Percentiles rank a stretch among this genome's conserved stretches.
Evolutionary conservation across 2,888 invertebrate species (phyloP).

Genomic region (Cheilosia variabilis): DNA sequence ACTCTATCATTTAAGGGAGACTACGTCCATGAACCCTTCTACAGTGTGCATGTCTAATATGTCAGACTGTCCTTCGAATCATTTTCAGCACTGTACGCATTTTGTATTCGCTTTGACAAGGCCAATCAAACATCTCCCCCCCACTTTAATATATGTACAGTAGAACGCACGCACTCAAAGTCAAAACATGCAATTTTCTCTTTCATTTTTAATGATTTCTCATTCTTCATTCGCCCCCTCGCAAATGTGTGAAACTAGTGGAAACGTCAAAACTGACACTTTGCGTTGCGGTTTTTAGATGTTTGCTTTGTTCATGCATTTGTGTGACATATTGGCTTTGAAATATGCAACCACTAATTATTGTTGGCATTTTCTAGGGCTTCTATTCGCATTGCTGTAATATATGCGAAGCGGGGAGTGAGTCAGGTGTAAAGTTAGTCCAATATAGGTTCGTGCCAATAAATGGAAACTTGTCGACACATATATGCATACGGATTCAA

Average conservation of each 20-base stretch:
- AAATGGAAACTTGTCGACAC: conserved; percentile 8
- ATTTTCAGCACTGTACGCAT: conserved; percentile 41
- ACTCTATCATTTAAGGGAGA: conserved; percentile 1
- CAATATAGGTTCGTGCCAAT: conserved; percentile 27
- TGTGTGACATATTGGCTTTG: conserved; percentile 65
- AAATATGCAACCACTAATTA: conserved; percentile 62
- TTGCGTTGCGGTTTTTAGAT: conserved; percentile 51
- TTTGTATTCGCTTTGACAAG: conserved; percentile 28
- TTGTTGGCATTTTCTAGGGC: conserved; percentile 69
- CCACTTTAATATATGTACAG: neutral
- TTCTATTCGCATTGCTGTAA: conserved; percentile 31
- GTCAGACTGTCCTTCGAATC: conserved; percentile 46
- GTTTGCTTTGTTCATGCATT: conserved; percentile 26
- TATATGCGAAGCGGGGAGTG: neutral
- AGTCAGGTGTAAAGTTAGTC: conserved; percentile 1
- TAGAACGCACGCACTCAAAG: conserved; percentile 37
- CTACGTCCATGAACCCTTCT: conserved; percentile 26
- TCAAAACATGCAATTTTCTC: conserved; percentile 52
- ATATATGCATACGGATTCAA: conserved; percentile 26
- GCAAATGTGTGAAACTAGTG: conserved; percentile 22
- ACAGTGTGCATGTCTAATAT: conserved; percentile 3
- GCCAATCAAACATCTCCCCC: conserved; percentile 17
- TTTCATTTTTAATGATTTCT: conserved; percentile 9
- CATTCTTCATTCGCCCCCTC: conserved; percentile 14
- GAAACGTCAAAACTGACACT: conserved; percentile 60